phyloP scores from a whole-genome alignment of 92 coral and sea anemone genomes.

The Galaxea fascicularis region DNA sequence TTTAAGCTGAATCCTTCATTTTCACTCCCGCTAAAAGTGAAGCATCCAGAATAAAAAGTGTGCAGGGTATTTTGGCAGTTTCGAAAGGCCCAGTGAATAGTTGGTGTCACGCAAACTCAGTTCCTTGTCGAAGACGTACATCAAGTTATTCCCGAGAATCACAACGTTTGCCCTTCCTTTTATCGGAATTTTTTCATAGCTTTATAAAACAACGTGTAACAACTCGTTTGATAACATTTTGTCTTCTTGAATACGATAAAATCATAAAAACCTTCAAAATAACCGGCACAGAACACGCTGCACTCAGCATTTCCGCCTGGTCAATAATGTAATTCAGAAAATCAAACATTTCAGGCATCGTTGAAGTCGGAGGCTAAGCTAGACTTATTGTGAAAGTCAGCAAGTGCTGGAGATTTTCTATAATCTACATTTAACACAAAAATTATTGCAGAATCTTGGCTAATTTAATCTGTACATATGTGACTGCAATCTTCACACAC shows the following conservation, averaged over 20 bases:
- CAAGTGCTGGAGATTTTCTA: not conserved
- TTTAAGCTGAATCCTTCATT: no score
- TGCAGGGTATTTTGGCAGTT: no score
- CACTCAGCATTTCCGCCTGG: conserved; percentile 6
- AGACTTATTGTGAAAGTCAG: conserved; percentile 5
- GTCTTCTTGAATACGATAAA: conserved; percentile 6
- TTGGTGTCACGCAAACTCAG: not conserved
- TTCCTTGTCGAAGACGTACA: not conserved
- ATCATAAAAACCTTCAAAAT: not conserved
- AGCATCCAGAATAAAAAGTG: no score
- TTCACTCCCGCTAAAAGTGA: no score
- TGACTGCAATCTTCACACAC: conserved; percentile 1
- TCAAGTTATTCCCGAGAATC: not conserved
- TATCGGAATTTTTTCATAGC: not conserved
- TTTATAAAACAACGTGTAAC: not conserved
- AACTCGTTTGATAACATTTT: not conserved
- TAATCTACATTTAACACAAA: not conserved
- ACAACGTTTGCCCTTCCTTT: not conserved
- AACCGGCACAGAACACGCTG: not conserved
- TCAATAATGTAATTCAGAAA: not conserved
- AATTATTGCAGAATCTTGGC: not conserved
- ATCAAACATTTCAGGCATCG: conserved; percentile 6
- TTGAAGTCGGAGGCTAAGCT: conserved; percentile 1
- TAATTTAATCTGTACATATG: not conserved
- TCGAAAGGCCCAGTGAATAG: conserved; percentile 1